Conservation (phyloP, 1,140 invertebrate species). For the Drosophila lowei region DNA sequence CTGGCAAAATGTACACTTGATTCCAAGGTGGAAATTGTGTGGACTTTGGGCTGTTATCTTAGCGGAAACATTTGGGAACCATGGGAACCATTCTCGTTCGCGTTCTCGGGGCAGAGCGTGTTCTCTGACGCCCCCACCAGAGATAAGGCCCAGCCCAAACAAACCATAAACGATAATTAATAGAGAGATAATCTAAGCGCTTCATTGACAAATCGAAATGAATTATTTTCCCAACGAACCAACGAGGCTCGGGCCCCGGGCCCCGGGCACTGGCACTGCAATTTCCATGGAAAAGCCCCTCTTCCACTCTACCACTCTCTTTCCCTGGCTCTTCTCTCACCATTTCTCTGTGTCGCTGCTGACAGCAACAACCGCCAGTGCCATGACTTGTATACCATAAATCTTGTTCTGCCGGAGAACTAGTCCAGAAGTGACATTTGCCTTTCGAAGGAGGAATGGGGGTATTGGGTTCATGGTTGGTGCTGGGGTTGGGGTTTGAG, state of each 20-base stretch:
- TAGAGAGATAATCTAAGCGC: constrained; percentile 78
- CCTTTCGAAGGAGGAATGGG: constrained; percentile 32
- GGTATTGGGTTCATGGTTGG: constrained; percentile 27
- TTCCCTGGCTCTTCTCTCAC: not conserved
- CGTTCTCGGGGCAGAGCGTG: constrained; percentile 40
- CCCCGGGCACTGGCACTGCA: constrained; percentile 38
- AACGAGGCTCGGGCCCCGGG: constrained; percentile 4
- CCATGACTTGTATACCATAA: constrained; percentile 66
- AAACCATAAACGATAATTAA: constrained; percentile 81
- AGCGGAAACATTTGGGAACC: constrained; percentile 37
- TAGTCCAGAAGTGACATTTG: constrained; percentile 48
- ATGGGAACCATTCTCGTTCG: constrained; percentile 66
- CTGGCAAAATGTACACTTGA: constrained; percentile 55
- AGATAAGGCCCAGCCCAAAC: constrained; percentile 60
- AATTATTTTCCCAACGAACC: constrained; percentile 74
- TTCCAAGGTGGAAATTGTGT: constrained; percentile 33
- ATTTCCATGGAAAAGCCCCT: constrained; percentile 68
- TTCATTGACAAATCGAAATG: constrained; percentile 71
- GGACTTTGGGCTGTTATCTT: constrained; percentile 44
- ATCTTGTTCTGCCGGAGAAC: constrained; percentile 59
- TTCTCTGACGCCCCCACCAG: constrained; percentile 31
- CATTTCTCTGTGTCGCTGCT: constrained; percentile 13
- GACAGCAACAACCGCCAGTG: constrained; percentile 43
- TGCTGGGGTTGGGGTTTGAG: not conserved
- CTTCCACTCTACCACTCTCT: not conserved